Evolutionary conservation across 2,113 vertebrate genomes (phyloP), one percentile per base, ranked within the genome.

Genomic region (Sylvietta virens): DNA sequence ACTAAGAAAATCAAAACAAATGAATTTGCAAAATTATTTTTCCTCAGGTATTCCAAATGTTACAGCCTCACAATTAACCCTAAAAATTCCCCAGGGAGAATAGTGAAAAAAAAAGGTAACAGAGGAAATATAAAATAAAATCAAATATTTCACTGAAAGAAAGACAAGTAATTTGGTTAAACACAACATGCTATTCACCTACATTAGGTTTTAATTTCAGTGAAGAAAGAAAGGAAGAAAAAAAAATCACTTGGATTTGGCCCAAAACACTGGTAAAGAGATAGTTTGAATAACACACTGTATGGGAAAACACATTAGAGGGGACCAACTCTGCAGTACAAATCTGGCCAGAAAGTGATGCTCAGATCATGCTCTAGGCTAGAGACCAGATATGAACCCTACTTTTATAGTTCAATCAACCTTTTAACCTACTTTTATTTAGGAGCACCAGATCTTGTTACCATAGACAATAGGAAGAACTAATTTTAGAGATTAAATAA

Each of bases 1-100:
- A 61, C 54, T 85, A 83, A 74, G 53, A 94, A 91, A 88, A 86
- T 81, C n/a, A 80, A 82, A 95, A 30, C 18, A 80, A 85, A 77
- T 45, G 4, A 76, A 80, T 76, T 69, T 72, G 48, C 0, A 3
- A 91, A 64, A 57, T 47, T 26, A 11, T 61, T 93, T 94, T 83
- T 88, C 30, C 37, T 86, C 54, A 44, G 54, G 27, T 90, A 69
- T 83, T 92, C 23, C 42, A 93, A 67, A 77, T 42, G 42, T 65
- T 80, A 47, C 35, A 60, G 51, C 17, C 45, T 77, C 10, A 57
- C 90, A 74, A 90, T 77, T 82, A 90, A 85, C 35, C 26, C 73
- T 71, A 51, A 71, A 84, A 81, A 4, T 37, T 94, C 40, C 42
- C 12, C 15, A 72, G n/a, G 22, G 11, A 65, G 12, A 93, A 85